These are phyloP conservation scores for Eupithecia subumbrata DNA, from an alignment of 2,888 invertebrate genomes.

Conservation along the genomic window DNA sequence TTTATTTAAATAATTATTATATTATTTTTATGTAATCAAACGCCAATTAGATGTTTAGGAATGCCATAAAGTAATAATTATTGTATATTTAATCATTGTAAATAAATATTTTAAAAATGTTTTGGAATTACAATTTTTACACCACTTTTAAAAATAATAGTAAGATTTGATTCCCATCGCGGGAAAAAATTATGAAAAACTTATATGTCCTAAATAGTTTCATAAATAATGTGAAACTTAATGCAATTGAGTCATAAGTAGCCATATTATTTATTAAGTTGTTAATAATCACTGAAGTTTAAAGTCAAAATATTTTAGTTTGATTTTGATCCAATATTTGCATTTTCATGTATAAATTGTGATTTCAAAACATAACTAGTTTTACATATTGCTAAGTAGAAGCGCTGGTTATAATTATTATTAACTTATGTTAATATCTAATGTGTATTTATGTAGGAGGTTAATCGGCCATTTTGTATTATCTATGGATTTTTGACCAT, in stretches of 20 bases:
- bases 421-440: background rate
- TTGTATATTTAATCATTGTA: conserved; percentile 38
- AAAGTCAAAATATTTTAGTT: background rate
- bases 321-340: background rate
- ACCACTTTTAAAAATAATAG: background rate
- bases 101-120: conserved; percentile 30
- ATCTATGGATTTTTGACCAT: conserved; percentile 15
- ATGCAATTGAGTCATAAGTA: background rate
- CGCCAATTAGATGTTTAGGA: conserved; percentile 39
- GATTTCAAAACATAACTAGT: conserved; percentile 18
- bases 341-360: conserved; percentile 11
- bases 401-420: conserved; percentile 18
- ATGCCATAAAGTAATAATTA: conserved; percentile 43
- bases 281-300: background rate
- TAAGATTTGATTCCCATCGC: background rate
- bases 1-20: background rate
- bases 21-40: conserved; percentile 34
- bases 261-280: background rate
- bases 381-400: conserved; percentile 15
- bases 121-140: conserved; percentile 24
- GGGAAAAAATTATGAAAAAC: background rate
- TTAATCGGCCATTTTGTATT: conserved; percentile 9
- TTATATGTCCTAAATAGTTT: background rate
- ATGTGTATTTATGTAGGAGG: background rate
- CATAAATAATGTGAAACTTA: background rate